A percentile compares a stretch with the other conserved stretches of the same genome.
These are phyloP conservation scores for Rhea americana DNA, from an alignment of 2,113 vertebrate species.

Conservation along the genomic window DNA sequence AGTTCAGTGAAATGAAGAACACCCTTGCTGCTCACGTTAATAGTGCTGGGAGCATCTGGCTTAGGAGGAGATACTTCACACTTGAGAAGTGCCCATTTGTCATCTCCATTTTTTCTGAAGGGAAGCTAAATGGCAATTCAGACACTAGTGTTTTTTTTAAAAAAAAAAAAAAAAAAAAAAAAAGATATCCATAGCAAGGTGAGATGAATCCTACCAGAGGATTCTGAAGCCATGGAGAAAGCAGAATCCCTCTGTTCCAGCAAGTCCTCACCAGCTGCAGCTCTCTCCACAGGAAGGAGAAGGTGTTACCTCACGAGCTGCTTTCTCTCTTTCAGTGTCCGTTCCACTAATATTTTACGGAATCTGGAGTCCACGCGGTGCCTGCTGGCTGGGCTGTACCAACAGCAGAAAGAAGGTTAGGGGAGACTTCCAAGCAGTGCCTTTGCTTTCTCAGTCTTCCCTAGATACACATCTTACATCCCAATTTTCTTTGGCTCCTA, in stretches of 20 bases:
- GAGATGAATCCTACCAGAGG: background rate
- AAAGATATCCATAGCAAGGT: background rate
- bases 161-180: too few relatives aligned
- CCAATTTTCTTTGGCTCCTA: background rate
- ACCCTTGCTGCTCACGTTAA: background rate
- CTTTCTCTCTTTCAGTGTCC: conserved; percentile 80
- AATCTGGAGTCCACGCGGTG: conserved; percentile 94
- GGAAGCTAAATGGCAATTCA: background rate
- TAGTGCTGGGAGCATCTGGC: background rate
- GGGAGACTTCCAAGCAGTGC: background rate
- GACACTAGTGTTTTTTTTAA: background rate
- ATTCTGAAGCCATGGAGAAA: background rate
- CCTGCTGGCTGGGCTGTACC: conserved; percentile 91
- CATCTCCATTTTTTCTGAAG: background rate
- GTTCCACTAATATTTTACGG: conserved; percentile 91
- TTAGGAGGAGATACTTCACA: background rate
- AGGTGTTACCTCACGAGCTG: conserved; percentile 18
- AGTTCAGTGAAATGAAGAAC: background rate
- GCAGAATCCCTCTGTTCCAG: background rate
- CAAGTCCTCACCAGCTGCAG: background rate
- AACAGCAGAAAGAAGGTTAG: conserved; percentile 88
- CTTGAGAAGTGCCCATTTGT: background rate
- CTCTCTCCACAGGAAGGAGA: background rate
- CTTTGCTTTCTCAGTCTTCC: background rate
- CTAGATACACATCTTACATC: background rate